phyloP scores from a whole-genome alignment of 2,113 vertebrate genomes.

The Chaenogobius annularis region DNA sequence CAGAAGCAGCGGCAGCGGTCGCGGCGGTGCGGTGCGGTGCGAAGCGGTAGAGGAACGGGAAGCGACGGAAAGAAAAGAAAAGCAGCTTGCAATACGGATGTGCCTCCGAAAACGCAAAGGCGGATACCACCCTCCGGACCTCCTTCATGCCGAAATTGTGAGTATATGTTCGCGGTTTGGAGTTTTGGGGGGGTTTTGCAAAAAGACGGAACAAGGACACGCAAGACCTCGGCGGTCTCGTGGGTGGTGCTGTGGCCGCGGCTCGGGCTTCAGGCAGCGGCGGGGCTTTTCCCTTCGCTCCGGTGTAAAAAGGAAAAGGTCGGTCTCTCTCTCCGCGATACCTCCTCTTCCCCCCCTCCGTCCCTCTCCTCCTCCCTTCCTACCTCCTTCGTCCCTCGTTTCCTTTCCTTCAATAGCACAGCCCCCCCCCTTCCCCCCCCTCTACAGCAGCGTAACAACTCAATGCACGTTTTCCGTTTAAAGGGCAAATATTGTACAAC shows the following conservation, averaged over 20 bases:
- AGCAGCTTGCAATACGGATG: constrained; percentile 73
- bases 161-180: constrained; percentile 54
- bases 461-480: not conserved
- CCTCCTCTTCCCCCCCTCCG: no score
- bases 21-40: no score
- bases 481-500: not conserved
- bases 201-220: not conserved
- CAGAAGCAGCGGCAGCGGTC: constrained; percentile 15
- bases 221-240: not conserved
- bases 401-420: constrained; percentile 12
- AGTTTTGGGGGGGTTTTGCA: no score
- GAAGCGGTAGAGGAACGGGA: constrained; percentile 18
- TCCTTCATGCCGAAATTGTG: constrained; percentile 79
- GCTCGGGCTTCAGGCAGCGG: constrained; percentile 31
- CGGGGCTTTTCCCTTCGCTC: constrained; percentile 52
- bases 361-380: no score
- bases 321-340: constrained; percentile 39
- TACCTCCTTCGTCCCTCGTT: not conserved
- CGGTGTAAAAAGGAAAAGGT: constrained; percentile 59
- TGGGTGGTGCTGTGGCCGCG: constrained; percentile 19
- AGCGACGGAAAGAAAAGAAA: not conserved
- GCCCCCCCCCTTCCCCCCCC: constrained; percentile 8
- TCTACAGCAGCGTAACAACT: constrained; percentile 10
- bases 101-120: constrained; percentile 79
- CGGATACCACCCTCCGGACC: constrained; percentile 76